phyloP scores from a whole-genome alignment of 2,113 vertebrate genomes.

The Lepisosteus oculatus region DNA sequence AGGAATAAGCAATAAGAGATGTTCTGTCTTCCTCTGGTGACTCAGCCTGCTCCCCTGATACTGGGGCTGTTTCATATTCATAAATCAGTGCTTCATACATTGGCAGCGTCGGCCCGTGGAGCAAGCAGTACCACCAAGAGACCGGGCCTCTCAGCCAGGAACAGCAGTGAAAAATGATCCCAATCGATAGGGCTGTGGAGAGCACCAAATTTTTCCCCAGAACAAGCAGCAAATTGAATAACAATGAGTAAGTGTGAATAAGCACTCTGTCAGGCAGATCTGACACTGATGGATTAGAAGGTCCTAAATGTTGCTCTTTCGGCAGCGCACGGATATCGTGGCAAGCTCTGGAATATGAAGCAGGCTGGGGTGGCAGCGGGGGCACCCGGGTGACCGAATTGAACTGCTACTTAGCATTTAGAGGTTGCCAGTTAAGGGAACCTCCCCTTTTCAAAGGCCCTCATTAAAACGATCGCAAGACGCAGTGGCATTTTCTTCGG shows the following conservation, averaged over 20 bases:
- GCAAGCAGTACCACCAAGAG: conserved; percentile 49
- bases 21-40: conserved; percentile 67
- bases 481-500: neutral
- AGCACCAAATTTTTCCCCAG: conserved; percentile 58
- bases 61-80: conserved; percentile 58
- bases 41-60: conserved; percentile 45
- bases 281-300: conserved; percentile 84
- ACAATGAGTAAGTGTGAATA: conserved; percentile 80
- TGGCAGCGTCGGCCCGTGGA: conserved; percentile 53
- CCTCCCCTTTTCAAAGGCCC: conserved; percentile 20
- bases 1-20: conserved; percentile 26
- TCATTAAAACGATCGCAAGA: conserved; percentile 21
- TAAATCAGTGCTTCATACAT: conserved; percentile 65
- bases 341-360: conserved; percentile 32
- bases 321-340: conserved; percentile 41
- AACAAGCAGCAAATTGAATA: conserved; percentile 76
- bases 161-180: conserved; percentile 68
- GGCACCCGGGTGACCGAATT: conserved; percentile 41
- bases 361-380: conserved; percentile 37
- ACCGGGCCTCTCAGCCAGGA: conserved; percentile 52
- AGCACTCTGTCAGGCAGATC: conserved; percentile 77
- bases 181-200: conserved; percentile 47
- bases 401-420: conserved; percentile 26
- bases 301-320: conserved; percentile 57
- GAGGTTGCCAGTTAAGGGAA: conserved; percentile 13